Percentiles rank a stretch among this genome's conserved stretches.
Evolutionary conservation across 2,797 vertebrate species (phyloP).

Genomic region (Cichlasoma orientale): DNA sequence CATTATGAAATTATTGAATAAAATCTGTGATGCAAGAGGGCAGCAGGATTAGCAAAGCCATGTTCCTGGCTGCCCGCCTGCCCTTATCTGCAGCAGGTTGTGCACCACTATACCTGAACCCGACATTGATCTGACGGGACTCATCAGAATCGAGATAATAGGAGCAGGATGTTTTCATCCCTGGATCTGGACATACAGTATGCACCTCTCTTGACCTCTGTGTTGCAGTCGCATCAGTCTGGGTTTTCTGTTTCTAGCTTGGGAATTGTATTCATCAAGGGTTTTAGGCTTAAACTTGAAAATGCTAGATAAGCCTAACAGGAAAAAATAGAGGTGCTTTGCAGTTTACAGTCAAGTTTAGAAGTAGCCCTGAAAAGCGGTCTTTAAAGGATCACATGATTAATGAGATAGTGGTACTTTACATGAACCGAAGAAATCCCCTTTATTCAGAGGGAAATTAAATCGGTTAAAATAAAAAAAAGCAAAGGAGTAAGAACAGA

Average conservation of each 20-base stretch:
- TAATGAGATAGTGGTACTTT: neutral
- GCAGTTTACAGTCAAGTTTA: neutral
- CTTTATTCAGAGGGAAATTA: neutral
- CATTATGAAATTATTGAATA: conserved; percentile 30
- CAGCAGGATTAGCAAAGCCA: conserved; percentile 12
- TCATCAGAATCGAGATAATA: conserved; percentile 40
- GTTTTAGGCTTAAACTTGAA: neutral
- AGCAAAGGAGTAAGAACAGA: no score
- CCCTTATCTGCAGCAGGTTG: neutral
- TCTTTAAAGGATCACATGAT: neutral
- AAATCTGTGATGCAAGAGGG: conserved; percentile 6
- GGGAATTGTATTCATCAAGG: neutral
- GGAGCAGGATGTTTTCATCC: conserved; percentile 7
- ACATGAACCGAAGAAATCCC: neutral
- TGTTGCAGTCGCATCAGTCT: neutral
- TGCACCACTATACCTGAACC: neutral
- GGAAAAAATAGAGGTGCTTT: neutral
- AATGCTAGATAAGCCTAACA: neutral
- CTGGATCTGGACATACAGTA: neutral
- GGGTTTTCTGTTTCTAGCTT: neutral
- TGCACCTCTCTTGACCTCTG: neutral
- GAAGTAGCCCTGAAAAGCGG: neutral
- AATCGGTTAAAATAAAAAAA: neutral
- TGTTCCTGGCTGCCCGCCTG: neutral
- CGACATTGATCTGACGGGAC: conserved; percentile 35